Evolutionary conservation across 2,113 vertebrate genomes (phyloP), one percentile per base, ranked within the genome.

Genomic region (Myrmecobius fasciatus): DNA sequence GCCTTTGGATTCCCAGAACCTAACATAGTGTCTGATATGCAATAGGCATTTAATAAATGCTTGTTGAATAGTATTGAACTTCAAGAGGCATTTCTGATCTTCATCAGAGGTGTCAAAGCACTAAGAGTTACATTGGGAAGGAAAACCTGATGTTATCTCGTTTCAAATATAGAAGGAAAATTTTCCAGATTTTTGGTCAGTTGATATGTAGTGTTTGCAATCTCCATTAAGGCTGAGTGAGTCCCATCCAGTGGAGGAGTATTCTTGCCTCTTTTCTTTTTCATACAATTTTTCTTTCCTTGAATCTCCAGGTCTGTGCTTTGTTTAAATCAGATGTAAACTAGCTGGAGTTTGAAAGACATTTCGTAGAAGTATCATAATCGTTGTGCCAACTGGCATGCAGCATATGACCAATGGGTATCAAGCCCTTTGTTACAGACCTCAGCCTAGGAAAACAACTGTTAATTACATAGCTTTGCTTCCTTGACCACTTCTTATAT

Each of bases 401-500:
- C 20, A 83, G 67, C 67, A 83, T 83, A 8, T 83, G 36, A 43
- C 20, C n/a, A 24, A 43, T 7, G n/a, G 6, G n/a, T 5, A n/a
- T 20, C 36, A 43, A 83, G 67, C 43, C 43, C 36, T 83, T 83
- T 83, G 36, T 83, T 83, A 20, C 20, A 43, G 8, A 43, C n/a
- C 6, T 43, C 67, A 83, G n/a, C n/a, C 22, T 83, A 26, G 67
- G 67, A 83, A 83, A 43, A 20, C 43, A 89, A 93, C 14, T 93
- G 52, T 67, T 94, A 56, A 93, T 91, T 89, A 89, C 43, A 94
- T 53, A 48, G 5, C 91, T 89, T 89, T 60, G 43, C 49, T 67
- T 89, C 88, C 25, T 56, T 48, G 14, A 91, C 9, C 49, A 91
- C 60, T 4, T 92, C 43, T 53, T 89, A 91, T 52, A 52, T 47